Conservation (phyloP, 2,113 vertebrate species). For the Cyanoderma ruficeps region DNA sequence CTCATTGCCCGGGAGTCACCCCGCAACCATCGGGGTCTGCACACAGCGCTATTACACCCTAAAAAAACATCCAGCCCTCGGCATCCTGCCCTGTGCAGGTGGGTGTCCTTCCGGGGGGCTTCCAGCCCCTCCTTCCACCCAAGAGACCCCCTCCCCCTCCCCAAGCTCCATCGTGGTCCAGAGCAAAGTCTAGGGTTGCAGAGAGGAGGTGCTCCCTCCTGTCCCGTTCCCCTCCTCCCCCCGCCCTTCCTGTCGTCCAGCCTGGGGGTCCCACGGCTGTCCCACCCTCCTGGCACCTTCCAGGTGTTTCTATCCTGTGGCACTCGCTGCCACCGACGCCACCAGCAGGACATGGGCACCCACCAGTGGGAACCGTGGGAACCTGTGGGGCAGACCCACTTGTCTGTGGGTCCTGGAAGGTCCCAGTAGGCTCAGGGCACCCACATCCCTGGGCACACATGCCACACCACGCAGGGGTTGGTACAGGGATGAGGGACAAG, state of each 20-base stretch:
- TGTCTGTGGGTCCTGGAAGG: neutral
- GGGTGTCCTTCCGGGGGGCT: neutral
- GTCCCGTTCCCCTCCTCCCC: accelerated
- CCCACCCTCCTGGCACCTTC: neutral
- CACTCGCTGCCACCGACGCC: accelerated
- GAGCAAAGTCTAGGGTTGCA: neutral
- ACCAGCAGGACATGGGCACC: neutral
- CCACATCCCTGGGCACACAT: neutral
- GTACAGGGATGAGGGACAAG: neutral
- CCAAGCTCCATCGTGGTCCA: neutral
- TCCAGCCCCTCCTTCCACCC: neutral
- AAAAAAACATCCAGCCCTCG: neutral
- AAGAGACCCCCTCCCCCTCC: neutral
- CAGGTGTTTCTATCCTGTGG: neutral
- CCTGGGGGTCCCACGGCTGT: neutral
- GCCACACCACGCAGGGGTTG: neutral
- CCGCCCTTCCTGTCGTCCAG: neutral
- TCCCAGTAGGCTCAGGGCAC: neutral
- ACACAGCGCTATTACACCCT: accelerated
- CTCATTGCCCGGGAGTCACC: neutral
- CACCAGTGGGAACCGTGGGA: accelerated
- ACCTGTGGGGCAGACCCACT: neutral
- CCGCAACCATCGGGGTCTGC: neutral
- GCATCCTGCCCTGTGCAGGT: neutral
- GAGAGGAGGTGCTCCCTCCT: neutral